Percentiles rank a stretch among this genome's conserved stretches.
These are phyloP conservation scores for Gymnodraco acuticeps DNA, from an alignment of 2,797 vertebrate species.

Conservation along the genomic window DNA sequence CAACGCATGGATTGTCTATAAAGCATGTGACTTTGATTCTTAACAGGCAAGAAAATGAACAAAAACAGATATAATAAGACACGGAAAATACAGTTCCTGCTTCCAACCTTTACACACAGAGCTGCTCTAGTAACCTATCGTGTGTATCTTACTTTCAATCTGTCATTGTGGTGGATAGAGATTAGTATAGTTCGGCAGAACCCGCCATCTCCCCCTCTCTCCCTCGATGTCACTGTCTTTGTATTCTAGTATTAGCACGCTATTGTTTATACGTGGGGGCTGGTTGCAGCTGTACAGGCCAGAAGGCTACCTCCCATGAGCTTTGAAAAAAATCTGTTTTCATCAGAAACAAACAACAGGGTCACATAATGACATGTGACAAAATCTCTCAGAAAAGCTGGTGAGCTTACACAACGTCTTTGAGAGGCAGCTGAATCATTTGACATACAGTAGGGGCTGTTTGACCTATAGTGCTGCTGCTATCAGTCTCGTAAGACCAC, in stretches of 20 bases:
- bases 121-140: slow-evolving; percentile 7
- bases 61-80: slow-evolving; percentile 32
- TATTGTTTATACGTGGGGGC: slow-evolving; percentile 65
- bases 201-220: slow-evolving; percentile 21
- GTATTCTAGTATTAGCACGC: slow-evolving; percentile 56
- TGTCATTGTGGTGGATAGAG: slow-evolving; percentile 62
- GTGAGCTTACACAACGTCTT: slow-evolving; percentile 52
- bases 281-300: slow-evolving; percentile 74
- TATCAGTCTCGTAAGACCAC: slow-evolving; percentile 39
- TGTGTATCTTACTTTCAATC: slow-evolving; percentile 54
- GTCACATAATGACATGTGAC: slow-evolving; percentile 71
- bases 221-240: slow-evolving; percentile 41
- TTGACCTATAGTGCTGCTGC: slow-evolving; percentile 52
- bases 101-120: slow-evolving; percentile 20
- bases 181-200: slow-evolving; percentile 68
- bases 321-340: slow-evolving; percentile 52
- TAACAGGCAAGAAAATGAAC: slow-evolving; percentile 48
- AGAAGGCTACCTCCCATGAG: slow-evolving; percentile 72
- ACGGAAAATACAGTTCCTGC: slow-evolving; percentile 29
- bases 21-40: slow-evolving; percentile 45
- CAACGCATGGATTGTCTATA: slow-evolving; percentile 57
- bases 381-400: slow-evolving; percentile 53
- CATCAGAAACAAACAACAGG: slow-evolving; percentile 70
- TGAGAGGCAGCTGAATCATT: slow-evolving; percentile 61
- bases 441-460: slow-evolving; percentile 61